phyloP scores from a whole-genome alignment of 2,888 invertebrate species.

The Dryobota labecula region DNA sequence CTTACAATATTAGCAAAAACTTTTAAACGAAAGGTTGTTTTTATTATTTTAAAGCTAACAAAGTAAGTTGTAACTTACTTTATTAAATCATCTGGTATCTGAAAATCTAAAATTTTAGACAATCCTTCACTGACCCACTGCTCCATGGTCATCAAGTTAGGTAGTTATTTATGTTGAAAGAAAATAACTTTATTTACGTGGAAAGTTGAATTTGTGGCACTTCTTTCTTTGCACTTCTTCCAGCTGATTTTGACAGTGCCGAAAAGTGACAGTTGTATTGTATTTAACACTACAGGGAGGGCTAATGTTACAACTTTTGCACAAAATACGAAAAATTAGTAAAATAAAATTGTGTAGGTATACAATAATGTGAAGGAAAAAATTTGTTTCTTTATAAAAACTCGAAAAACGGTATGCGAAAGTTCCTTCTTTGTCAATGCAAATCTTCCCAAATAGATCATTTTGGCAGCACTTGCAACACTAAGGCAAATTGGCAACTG shows the following conservation, averaged over 20 bases:
- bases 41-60: not conserved
- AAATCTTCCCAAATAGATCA: not conserved
- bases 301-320: not conserved
- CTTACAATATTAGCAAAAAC: not conserved
- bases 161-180: not conserved
- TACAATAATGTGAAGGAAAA: not conserved
- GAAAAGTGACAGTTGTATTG: not conserved
- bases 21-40: not conserved
- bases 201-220: slow-evolving; percentile 17
- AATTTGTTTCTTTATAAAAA: not conserved
- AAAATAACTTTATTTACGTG: slow-evolving; percentile 34
- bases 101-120: slow-evolving; percentile 92
- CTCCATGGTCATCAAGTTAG: slow-evolving; percentile 86
- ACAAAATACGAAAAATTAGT: not conserved
- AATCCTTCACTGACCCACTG: slow-evolving; percentile 92
- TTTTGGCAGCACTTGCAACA: not conserved
- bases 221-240: not conserved
- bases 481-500: not conserved
- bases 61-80: slow-evolving; percentile 88
- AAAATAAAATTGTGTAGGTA: not conserved
- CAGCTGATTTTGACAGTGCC: slow-evolving; percentile 53
- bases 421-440: not conserved
- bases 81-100: slow-evolving; percentile 93
- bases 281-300: too few species aligned
- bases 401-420: not conserved